These are phyloP conservation scores for Drosophila kepulauana DNA, from an alignment of 1,140 invertebrate species.

Conservation along the genomic window DNA sequence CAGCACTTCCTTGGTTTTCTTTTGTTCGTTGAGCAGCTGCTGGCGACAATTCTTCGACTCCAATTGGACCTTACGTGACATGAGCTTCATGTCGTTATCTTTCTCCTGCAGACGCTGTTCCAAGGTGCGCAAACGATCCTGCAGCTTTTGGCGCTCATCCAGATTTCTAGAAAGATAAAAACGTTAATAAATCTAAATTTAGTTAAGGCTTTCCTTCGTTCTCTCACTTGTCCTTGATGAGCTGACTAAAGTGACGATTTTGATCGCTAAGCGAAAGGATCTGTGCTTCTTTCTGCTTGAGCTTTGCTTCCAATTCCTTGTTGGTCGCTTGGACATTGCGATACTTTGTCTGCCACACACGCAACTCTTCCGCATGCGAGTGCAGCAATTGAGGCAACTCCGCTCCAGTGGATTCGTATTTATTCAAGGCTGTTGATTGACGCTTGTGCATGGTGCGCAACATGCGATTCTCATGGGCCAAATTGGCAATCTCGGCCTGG, in stretches of 20 bases:
- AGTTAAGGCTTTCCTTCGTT: background rate
- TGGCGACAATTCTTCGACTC: constrained; percentile 91
- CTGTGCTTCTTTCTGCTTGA: constrained; percentile 89
- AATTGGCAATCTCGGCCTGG: constrained; percentile 91
- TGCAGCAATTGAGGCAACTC: constrained; percentile 90
- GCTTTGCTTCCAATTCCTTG: constrained; percentile 87
- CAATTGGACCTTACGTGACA: constrained; percentile 89
- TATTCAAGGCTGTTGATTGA: constrained; percentile 90
- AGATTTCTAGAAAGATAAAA: constrained; percentile 86
- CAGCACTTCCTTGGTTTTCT: constrained; percentile 89
- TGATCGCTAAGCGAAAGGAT: constrained; percentile 88
- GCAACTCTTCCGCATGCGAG: constrained; percentile 91
- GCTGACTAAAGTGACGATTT: constrained; percentile 88
- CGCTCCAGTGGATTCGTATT: constrained; percentile 91
- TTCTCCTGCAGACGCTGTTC: constrained; percentile 88
- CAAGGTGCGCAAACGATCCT: constrained; percentile 88
- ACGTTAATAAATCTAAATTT: background rate
- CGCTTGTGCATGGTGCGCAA: constrained; percentile 90
- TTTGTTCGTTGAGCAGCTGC: constrained; percentile 89
- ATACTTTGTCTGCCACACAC: constrained; percentile 89
- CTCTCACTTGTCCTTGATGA: constrained; percentile 89
- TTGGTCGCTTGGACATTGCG: constrained; percentile 88
- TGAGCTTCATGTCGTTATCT: constrained; percentile 88
- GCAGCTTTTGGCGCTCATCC: constrained; percentile 90
- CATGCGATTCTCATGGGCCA: constrained; percentile 90